Evolutionary conservation across 2,888 invertebrate genomes (phyloP).

Genomic region (Drosophila lacicola): DNA sequence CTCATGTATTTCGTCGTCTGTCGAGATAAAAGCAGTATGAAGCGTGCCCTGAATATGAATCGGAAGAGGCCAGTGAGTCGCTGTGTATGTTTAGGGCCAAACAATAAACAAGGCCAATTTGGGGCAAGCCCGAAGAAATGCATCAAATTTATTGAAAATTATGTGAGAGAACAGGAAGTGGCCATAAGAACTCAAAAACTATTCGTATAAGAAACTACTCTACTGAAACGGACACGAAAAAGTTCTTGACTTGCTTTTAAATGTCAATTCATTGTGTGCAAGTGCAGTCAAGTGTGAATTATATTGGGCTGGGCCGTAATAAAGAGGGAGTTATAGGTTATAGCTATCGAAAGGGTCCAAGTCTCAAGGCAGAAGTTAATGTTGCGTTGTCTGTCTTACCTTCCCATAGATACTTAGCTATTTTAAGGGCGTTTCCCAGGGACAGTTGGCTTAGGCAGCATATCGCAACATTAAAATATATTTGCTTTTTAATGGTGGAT

Average conservation of each 20-base stretch:
- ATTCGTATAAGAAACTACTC: constrained; percentile 13
- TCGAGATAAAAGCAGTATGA: constrained; percentile 44
- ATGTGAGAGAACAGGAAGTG: constrained; percentile 45
- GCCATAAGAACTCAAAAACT: constrained; percentile 21
- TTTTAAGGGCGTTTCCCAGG: constrained; percentile 57
- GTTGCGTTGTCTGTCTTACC: constrained; percentile 15
- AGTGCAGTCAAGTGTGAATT: constrained; percentile 74
- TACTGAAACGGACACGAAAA: constrained; percentile 25
- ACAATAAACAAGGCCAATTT: constrained; percentile 53
- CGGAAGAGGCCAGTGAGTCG: constrained; percentile 44
- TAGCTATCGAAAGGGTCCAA: constrained; percentile 2
- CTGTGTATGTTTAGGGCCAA: constrained; percentile 47
- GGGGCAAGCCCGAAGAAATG: constrained; percentile 52
- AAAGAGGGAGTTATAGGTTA: constrained; percentile 1
- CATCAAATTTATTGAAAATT: constrained; percentile 50
- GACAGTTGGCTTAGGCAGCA: constrained; percentile 41
- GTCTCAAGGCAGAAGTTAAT: constrained; percentile 38
- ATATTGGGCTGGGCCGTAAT: constrained; percentile 29
- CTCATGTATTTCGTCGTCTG: constrained; percentile 39
- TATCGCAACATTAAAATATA: constrained; percentile 32
- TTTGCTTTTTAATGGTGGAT: constrained; percentile 27
- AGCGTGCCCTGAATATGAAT: constrained; percentile 74
- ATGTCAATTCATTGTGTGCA: constrained; percentile 23
- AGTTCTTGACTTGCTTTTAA: constrained; percentile 29
- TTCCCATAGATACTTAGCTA: constrained; percentile 4